These are phyloP conservation scores for Chaunax sp. DNA, from an alignment of 2,797 vertebrate species.

Conservation along the genomic window DNA sequence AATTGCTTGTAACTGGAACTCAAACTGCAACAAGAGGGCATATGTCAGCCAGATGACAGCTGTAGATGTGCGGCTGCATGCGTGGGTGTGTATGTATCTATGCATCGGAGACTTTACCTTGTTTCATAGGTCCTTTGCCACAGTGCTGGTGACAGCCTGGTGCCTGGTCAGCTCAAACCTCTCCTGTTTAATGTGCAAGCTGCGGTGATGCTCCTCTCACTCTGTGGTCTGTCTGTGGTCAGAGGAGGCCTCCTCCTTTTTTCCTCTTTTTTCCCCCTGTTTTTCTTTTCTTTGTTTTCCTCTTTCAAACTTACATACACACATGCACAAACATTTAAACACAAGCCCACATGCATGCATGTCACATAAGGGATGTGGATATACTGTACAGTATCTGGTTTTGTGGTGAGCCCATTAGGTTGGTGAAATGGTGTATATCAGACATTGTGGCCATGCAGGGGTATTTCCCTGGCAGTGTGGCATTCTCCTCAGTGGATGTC, in stretches of 20 bases:
- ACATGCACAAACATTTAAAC: constrained; percentile 44
- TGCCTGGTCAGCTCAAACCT: constrained; percentile 44
- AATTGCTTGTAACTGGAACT: constrained; percentile 16
- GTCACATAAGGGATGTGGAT: constrained; percentile 33
- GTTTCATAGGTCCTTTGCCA: constrained; percentile 15
- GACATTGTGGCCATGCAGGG: background rate
- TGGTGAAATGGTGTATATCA: constrained; percentile 15
- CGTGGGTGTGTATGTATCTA: constrained; percentile 6
- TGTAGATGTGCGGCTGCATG: constrained; percentile 6
- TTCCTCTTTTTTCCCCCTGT: background rate
- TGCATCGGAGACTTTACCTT: constrained; percentile 11
- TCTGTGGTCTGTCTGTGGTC: constrained; percentile 65
- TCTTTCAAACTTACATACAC: constrained; percentile 43
- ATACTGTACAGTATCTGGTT: constrained; percentile 21
- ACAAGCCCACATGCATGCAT: constrained; percentile 26
- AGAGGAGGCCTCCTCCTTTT: constrained; percentile 17
- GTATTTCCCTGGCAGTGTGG: constrained; percentile 12
- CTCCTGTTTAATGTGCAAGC: constrained; percentile 43
- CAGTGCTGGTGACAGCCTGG: constrained; percentile 14
- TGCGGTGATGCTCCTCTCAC: constrained; percentile 37
- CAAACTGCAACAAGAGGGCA: constrained; percentile 33
- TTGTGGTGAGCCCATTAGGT: constrained; percentile 28
- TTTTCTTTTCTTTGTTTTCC: constrained; percentile 41
- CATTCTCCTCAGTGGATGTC: too few species aligned
- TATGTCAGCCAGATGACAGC: constrained; percentile 42